Evolutionary conservation across 2,888 invertebrate genomes (phyloP).

Genomic region (Neria commutata): DNA sequence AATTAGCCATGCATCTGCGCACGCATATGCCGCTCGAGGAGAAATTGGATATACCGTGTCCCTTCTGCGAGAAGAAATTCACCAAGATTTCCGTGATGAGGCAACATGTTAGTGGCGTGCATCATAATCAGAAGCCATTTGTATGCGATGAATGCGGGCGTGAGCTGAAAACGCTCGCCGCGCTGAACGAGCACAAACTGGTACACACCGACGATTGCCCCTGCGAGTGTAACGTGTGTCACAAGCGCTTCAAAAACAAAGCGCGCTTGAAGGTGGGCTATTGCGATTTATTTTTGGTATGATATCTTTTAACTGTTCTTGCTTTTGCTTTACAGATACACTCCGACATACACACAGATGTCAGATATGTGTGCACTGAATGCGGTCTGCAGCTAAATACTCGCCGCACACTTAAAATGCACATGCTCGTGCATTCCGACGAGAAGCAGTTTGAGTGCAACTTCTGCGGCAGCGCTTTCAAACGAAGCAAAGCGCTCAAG

Average conservation of each 20-base stretch:
- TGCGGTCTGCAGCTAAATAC: slow-evolving; percentile 62
- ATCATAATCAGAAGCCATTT: slow-evolving; percentile 59
- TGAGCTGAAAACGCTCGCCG: slow-evolving; percentile 62
- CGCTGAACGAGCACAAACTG: slow-evolving; percentile 63
- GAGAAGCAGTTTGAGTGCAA: slow-evolving; percentile 57
- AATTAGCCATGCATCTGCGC: slow-evolving; percentile 34
- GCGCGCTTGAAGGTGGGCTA: slow-evolving; percentile 45
- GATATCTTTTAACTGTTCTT: not conserved
- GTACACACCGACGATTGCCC: slow-evolving; percentile 63
- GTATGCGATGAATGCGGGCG: slow-evolving; percentile 64
- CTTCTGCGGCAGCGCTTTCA: slow-evolving; percentile 58
- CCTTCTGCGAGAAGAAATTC: slow-evolving; percentile 45
- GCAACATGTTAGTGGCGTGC: slow-evolving; percentile 49
- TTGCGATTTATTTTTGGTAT: slow-evolving; percentile 3
- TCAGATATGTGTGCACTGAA: slow-evolving; percentile 59
- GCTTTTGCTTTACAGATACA: slow-evolving; percentile 50
- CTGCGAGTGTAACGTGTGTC: slow-evolving; percentile 60
- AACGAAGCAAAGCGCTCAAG: slow-evolving; percentile 59
- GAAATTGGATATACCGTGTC: slow-evolving; percentile 43
- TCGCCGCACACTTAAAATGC: slow-evolving; percentile 62
- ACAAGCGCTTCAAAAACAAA: slow-evolving; percentile 56
- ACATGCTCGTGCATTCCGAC: slow-evolving; percentile 60
- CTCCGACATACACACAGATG: slow-evolving; percentile 61
- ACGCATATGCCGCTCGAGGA: slow-evolving; percentile 40
- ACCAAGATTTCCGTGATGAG: slow-evolving; percentile 43